phyloP scores from a whole-genome alignment of 2,113 vertebrate species.

The Tupaia chinensis region DNA sequence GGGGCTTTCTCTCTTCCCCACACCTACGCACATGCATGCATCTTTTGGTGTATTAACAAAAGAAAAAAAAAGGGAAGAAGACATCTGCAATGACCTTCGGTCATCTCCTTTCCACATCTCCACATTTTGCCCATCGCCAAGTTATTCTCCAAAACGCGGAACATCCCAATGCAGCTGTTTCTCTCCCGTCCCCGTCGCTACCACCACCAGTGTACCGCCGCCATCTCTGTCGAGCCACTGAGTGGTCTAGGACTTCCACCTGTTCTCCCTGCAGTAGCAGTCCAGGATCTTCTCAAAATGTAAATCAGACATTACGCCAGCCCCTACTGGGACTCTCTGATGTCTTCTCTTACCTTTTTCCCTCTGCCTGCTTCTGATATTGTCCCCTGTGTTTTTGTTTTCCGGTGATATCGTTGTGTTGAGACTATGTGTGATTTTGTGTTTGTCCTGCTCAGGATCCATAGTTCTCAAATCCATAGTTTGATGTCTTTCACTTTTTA shows the following conservation, averaged over 20 bases:
- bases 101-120: background rate
- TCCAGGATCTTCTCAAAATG: background rate
- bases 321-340: background rate
- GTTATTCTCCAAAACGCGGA: background rate
- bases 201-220: rapidly evolving
- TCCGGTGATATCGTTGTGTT: background rate
- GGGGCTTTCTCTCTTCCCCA: no score
- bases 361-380: background rate
- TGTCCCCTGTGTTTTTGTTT: background rate
- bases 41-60: no score
- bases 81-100: background rate
- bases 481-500: background rate
- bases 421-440: background rate
- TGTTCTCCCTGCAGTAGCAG: background rate
- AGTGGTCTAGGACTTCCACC: background rate
- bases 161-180: no score
- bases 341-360: background rate
- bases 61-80: no score
- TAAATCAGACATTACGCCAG: background rate
- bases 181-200: no score
- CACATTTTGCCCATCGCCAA: background rate
- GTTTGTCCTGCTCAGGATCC: background rate
- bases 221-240: background rate
- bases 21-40: no score
- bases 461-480: background rate